A percentile compares a stretch with the other conserved stretches of the same genome.
These are phyloP conservation scores for Cercocebus atys DNA, from an alignment of 2,113 vertebrate species.

Conservation along the genomic window DNA sequence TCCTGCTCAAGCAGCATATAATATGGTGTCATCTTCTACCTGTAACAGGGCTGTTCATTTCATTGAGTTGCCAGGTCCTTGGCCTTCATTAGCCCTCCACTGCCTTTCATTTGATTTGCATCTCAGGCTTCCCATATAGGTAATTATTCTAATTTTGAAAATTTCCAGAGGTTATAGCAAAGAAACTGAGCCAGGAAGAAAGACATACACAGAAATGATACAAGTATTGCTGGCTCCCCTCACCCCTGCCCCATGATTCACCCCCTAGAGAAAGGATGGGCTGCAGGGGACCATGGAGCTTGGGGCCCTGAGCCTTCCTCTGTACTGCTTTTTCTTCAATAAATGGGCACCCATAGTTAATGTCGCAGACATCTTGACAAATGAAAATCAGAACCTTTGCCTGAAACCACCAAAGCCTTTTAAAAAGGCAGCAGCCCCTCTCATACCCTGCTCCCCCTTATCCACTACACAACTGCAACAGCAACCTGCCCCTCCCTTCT, in stretches of 20 bases:
- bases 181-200: slow-evolving; percentile 27
- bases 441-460: background rate
- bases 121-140: background rate
- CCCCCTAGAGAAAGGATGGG: background rate
- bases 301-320: background rate
- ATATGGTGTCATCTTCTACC: fast-evolving
- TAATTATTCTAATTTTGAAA: slow-evolving; percentile 58
- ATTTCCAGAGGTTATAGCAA: slow-evolving; percentile 4
- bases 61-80: background rate
- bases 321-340: background rate
- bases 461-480: background rate
- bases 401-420: background rate
- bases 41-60: background rate
- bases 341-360: background rate
- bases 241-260: background rate
- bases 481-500: background rate
- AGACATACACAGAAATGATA: background rate
- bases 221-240: background rate
- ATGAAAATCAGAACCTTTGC: background rate
- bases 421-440: background rate
- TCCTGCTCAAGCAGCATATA: background rate
- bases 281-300: background rate
- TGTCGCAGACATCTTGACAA: background rate
- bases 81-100: slow-evolving; percentile 31
- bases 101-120: slow-evolving; percentile 55